Percentiles rank a stretch among this genome's conserved stretches.
Evolutionary conservation across 2,113 vertebrate genomes (phyloP).

Genomic region (Cyprinodon variegatus): DNA sequence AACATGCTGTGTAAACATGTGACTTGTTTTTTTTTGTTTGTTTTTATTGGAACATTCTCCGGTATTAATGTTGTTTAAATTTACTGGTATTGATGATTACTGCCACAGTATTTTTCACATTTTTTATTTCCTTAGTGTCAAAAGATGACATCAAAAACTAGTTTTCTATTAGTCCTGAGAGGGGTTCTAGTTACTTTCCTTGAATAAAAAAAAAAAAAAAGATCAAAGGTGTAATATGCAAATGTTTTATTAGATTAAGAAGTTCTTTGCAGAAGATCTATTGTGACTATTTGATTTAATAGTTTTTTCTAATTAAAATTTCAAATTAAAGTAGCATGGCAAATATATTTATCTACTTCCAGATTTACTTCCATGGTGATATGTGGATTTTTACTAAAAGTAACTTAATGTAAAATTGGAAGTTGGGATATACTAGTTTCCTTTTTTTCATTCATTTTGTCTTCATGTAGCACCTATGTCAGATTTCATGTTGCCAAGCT

Average conservation of each 20-base stretch:
- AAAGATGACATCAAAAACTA: constrained; percentile 10
- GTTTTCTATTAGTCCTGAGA: not conserved
- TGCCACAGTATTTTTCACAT: constrained; percentile 35
- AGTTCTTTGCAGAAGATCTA: not conserved
- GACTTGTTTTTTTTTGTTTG: not conserved
- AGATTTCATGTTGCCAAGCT: constrained; percentile 26
- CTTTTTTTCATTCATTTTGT: constrained; percentile 14
- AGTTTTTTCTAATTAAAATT: constrained; percentile 19
- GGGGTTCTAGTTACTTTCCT: constrained; percentile 4
- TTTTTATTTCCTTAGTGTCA: constrained; percentile 26
- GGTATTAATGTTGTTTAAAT: constrained; percentile 5
- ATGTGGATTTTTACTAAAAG: constrained; percentile 9
- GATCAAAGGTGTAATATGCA: not conserved
- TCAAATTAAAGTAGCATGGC: not conserved
- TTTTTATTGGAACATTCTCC: not conserved
- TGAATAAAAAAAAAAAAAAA: not conserved
- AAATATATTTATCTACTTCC: not conserved
- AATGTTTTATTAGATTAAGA: constrained; percentile 21
- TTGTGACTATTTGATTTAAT: not conserved
- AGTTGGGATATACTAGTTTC: not conserved
- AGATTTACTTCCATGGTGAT: not conserved
- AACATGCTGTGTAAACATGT: not conserved
- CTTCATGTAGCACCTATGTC: constrained; percentile 11
- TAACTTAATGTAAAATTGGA: constrained; percentile 2
- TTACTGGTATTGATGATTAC: constrained; percentile 12